Evolutionary conservation across 2,113 vertebrate genomes (phyloP).

Genomic region (Ptilonorhynchus violaceus): DNA sequence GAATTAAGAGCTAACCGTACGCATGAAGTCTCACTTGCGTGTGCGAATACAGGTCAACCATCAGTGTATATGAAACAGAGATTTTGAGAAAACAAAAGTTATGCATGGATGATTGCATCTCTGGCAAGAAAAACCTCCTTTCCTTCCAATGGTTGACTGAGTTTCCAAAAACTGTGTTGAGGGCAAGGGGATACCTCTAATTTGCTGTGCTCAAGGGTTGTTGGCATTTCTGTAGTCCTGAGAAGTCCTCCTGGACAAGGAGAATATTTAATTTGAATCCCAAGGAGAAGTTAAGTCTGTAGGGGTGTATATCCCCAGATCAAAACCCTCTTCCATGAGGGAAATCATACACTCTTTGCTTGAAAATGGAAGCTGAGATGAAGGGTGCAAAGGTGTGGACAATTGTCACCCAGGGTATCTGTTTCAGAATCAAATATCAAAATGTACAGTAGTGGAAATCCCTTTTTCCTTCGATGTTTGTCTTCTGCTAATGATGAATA

Average conservation of each 20-base stretch:
- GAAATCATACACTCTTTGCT: neutral
- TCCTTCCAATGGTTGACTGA: neutral
- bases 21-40: neutral
- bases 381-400: neutral
- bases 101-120: accelerated
- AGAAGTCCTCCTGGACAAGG: neutral
- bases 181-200: neutral
- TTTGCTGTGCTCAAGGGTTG: neutral
- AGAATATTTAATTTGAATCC: neutral
- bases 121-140: neutral
- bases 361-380: neutral
- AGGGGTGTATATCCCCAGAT: neutral
- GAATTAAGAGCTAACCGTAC: neutral
- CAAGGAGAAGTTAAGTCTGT: neutral
- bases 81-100: neutral
- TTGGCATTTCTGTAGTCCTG: neutral
- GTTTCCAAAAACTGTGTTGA: neutral
- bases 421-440: neutral
- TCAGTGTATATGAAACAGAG: neutral
- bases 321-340: neutral
- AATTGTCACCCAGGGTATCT: neutral
- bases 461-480: neutral
- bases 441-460: neutral
- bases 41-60: neutral
- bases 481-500: neutral